Evolutionary conservation across 2,113 vertebrate species (phyloP).

Genomic region (Ranitomeya imitator): DNA sequence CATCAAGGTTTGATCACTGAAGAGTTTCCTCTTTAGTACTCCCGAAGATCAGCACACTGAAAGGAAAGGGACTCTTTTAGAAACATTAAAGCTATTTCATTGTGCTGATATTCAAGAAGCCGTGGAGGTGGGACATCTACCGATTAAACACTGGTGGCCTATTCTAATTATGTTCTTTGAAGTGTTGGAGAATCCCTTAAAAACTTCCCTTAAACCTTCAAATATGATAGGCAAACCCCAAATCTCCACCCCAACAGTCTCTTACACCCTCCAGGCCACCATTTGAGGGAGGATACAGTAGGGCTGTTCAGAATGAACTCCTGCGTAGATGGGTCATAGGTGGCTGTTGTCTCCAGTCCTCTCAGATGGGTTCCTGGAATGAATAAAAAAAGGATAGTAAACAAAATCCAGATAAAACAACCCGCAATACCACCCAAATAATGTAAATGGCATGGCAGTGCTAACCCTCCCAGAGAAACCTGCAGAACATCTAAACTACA

Average conservation of each 20-base stretch:
- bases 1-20: not conserved
- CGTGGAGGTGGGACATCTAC: not conserved
- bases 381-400: not conserved
- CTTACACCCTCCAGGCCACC: slow-evolving; percentile 99
- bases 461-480: slow-evolving; percentile 14
- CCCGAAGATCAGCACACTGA: no score
- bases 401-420: not conserved
- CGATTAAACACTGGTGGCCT: not conserved
- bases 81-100: no score
- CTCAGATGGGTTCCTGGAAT: slow-evolving; percentile 88
- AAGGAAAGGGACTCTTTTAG: no score
- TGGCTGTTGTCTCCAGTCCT: slow-evolving; percentile 94
- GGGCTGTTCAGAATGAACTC: slow-evolving; percentile 96
- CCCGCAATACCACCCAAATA: slow-evolving; percentile 1
- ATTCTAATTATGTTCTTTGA: not conserved
- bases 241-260: not conserved
- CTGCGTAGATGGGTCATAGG: slow-evolving; percentile 89
- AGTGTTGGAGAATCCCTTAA: not conserved
- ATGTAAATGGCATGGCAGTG: not conserved
- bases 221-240: not conserved
- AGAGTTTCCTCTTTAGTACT: not conserved
- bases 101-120: not conserved
- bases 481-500: not conserved
- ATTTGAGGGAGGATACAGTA: slow-evolving; percentile 96
- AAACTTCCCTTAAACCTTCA: not conserved